phyloP scores from a whole-genome alignment of 2,113 vertebrate species.

The Elanus axillaris region DNA sequence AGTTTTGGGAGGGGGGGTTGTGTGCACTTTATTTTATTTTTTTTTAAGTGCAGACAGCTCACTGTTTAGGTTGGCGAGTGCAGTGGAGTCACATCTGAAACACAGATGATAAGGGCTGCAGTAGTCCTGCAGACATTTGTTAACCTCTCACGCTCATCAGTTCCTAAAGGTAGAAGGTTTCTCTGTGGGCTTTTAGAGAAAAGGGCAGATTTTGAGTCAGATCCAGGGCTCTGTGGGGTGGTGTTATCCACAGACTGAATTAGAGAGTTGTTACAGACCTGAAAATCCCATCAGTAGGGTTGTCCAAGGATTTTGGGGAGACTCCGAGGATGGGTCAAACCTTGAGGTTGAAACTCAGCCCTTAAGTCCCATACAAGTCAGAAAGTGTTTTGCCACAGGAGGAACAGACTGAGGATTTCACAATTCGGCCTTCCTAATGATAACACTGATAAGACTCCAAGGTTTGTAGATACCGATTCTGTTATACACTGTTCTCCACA shows the following conservation, averaged over 20 bases:
- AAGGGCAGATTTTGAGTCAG: background rate
- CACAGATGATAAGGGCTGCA: background rate
- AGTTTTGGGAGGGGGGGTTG: background rate
- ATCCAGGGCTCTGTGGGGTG: background rate
- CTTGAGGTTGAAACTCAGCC: background rate
- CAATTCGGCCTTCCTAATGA: background rate
- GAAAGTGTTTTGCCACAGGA: background rate
- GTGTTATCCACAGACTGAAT: background rate
- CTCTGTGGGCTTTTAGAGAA: background rate
- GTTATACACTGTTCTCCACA: background rate
- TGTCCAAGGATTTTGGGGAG: background rate
- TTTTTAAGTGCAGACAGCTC: background rate
- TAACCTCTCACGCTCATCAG: background rate
- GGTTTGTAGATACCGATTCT: background rate
- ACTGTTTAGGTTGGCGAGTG: background rate
- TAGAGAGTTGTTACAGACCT: background rate
- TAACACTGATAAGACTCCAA: background rate
- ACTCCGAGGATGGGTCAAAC: accelerated
- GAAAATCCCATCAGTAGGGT: background rate
- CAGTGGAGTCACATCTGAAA: background rate
- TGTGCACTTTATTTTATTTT: background rate
- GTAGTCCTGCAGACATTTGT: background rate
- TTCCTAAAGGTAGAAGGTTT: background rate
- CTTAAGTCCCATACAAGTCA: background rate
- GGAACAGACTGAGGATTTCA: background rate